Evolutionary conservation across 2,113 vertebrate species (phyloP), one percentile per base, ranked within the genome.

Genomic region (Sprattus sprattus): DNA sequence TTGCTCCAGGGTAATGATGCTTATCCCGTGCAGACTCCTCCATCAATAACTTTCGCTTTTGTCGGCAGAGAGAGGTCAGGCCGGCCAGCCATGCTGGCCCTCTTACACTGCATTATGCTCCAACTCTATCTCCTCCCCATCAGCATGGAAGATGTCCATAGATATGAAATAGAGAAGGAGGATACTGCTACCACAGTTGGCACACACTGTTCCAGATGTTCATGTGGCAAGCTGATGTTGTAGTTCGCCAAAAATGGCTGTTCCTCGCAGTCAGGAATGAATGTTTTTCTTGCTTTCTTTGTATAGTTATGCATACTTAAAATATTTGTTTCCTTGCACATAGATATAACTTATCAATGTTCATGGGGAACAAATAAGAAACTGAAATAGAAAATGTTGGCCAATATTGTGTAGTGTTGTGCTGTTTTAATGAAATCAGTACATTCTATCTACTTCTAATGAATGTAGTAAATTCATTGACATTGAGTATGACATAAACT

Each of bases 1-100:
- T 85, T 88, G 90, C 85, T 83, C 64, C 87, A 82, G 89, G 86
- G 89, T 92, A 92, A 92, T 91, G 87, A 84, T 85, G 90, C 87
- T 89, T 92, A 88, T 91, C 75, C 45, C 88, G 91, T 91, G 86
- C 81, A 90, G 87, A 90, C 86, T 87, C 88, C 86, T 91, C 87
- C 88, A 86, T 91, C 89, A 83, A 85, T 88, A 89, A 82, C 50
- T 83, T 85, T 85, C 83, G 85, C 86, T 81, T 91, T 84, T 64
- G 85, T 89, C 88, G 86, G 81, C 82, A 10, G n/a, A 5, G 80
- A 22, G 54, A 82, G 89, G 90, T 92, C 89, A 85, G 71, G 57
- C 86, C 83, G 84, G 85, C 45, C 82, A 32, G 52, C 82, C 54
- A 39, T 32, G 64, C 64, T 71, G 64, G 22, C 22, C 82, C 54